phyloP scores from a whole-genome alignment of 2,797 vertebrate species.

The Pogoniulus pusillus region DNA sequence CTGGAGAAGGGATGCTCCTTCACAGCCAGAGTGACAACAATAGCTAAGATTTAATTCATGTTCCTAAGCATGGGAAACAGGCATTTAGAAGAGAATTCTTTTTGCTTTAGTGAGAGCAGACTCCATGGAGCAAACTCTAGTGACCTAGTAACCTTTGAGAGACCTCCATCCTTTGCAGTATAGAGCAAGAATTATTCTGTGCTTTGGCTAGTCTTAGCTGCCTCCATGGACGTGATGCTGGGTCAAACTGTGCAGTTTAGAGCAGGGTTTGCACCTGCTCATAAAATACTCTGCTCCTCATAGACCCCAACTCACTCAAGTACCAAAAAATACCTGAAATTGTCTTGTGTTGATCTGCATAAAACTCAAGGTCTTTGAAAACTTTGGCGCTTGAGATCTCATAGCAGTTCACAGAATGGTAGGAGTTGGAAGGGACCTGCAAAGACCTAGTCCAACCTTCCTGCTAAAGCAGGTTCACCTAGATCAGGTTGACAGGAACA shows the following conservation, averaged over 20 bases:
- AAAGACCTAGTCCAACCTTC: too few species aligned
- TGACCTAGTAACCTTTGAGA: background rate
- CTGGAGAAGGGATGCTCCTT: background rate
- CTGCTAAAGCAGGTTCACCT: too few species aligned
- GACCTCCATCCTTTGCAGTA: background rate
- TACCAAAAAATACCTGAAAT: background rate
- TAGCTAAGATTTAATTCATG: background rate
- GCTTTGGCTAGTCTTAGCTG: background rate
- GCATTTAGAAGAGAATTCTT: background rate
- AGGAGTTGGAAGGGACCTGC: too few species aligned
- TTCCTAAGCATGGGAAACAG: background rate
- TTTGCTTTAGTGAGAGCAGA: background rate
- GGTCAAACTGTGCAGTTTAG: background rate
- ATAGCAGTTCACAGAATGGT: background rate
- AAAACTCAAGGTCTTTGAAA: background rate
- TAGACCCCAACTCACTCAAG: background rate
- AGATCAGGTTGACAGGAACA: too few species aligned
- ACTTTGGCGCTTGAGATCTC: background rate
- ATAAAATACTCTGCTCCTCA: background rate
- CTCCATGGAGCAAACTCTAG: background rate
- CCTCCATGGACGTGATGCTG: background rate
- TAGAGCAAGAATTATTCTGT: background rate
- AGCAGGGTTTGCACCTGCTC: background rate
- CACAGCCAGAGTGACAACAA: background rate
- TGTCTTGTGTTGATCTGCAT: background rate